phyloP scores from a whole-genome alignment of 2,113 vertebrate genomes.

The Chaetodon auriga region DNA sequence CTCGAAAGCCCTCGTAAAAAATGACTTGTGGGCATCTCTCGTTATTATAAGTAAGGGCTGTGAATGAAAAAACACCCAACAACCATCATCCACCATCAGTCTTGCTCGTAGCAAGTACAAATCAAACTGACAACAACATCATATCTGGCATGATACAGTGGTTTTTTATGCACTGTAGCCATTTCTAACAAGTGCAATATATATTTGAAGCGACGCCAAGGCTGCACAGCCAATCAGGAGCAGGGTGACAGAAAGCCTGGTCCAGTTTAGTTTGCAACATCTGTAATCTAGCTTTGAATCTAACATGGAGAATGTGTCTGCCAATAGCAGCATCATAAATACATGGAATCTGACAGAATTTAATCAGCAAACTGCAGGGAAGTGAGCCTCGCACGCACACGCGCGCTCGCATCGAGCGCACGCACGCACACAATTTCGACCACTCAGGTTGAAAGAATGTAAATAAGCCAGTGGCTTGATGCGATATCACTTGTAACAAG shows the following conservation, averaged over 20 bases:
- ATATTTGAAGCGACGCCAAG: conserved; percentile 25
- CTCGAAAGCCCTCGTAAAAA: too few species aligned
- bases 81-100: not conserved
- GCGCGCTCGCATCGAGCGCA: not conserved
- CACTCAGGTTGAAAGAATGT: conserved; percentile 67
- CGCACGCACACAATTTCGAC: conserved; percentile 3
- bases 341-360: conserved; percentile 42
- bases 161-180: conserved; percentile 17
- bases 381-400: conserved; percentile 9
- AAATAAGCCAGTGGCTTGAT: conserved; percentile 69
- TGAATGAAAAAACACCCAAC: not conserved
- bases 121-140: conserved; percentile 3
- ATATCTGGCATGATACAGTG: conserved; percentile 12
- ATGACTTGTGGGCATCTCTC: too few species aligned
- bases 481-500: conserved; percentile 68
- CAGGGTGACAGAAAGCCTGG: conserved; percentile 17
- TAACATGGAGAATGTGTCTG: conserved; percentile 18
- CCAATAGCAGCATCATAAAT: conserved; percentile 50
- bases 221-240: conserved; percentile 34
- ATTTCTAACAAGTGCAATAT: conserved; percentile 27
- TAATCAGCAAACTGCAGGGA: conserved; percentile 52
- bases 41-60: not conserved
- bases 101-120: not conserved
- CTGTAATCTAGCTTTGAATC: conserved; percentile 59
- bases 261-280: conserved; percentile 38